Evolutionary conservation across 92 coral and sea anemone species (phyloP).

Genomic region (Zoanthus sociatus): DNA sequence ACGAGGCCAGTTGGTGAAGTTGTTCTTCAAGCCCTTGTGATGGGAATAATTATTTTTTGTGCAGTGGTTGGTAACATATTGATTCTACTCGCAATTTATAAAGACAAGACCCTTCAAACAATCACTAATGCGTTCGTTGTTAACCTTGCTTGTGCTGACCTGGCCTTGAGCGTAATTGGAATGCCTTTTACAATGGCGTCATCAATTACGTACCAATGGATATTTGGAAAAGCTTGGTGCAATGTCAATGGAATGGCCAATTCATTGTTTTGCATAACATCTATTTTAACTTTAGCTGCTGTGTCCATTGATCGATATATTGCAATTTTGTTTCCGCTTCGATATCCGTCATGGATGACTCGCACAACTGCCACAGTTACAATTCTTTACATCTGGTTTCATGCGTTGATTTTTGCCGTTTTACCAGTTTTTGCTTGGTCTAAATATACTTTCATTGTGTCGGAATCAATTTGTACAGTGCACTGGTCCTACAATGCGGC

Average conservation of each 20-base stretch:
- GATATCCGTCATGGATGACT: conserved; percentile 78
- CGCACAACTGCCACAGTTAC: conserved; percentile 64
- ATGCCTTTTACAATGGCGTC: conserved; percentile 94
- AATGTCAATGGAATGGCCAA: conserved; percentile 84
- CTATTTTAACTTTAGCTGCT: conserved; percentile 85
- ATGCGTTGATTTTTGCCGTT: conserved; percentile 69
- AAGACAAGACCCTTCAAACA: conserved; percentile 81
- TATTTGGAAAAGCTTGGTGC: conserved; percentile 84
- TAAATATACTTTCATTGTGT: conserved; percentile 66
- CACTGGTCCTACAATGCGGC: conserved; percentile 74
- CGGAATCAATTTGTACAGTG: conserved; percentile 89
- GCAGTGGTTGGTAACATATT: conserved; percentile 79
- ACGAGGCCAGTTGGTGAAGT: conserved; percentile 61
- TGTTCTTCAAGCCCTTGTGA: conserved; percentile 71
- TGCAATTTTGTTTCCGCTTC: conserved; percentile 86
- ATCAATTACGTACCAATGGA: conserved; percentile 86
- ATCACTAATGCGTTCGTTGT: conserved; percentile 90
- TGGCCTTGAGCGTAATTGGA: conserved; percentile 72
- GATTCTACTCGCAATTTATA: conserved; percentile 79
- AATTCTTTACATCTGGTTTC: conserved; percentile 82
- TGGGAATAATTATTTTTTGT: conserved; percentile 74
- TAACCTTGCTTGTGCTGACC: conserved; percentile 86
- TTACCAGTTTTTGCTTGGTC: conserved; percentile 84
- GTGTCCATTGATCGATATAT: conserved; percentile 90
- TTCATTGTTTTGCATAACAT: conserved; percentile 88